These are phyloP conservation scores for Chaunax sp. DNA, from an alignment of 2,797 vertebrate genomes.

Conservation along the genomic window DNA sequence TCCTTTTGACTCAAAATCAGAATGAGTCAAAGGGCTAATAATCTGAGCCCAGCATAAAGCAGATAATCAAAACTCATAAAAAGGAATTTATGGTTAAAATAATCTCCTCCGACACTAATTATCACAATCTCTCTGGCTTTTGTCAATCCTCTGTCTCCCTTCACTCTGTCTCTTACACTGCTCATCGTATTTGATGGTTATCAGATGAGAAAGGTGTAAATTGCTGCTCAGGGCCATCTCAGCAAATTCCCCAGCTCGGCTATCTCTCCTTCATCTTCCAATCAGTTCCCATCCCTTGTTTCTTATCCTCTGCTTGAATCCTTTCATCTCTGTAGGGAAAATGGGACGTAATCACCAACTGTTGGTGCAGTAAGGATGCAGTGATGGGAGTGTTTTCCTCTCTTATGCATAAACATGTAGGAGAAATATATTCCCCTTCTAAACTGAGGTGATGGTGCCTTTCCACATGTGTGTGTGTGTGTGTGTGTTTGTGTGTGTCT, in stretches of 20 bases:
- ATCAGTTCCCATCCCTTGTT: slow-evolving; percentile 36
- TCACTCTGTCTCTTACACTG: slow-evolving; percentile 32
- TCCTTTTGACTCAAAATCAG: neutral
- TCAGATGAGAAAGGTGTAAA: slow-evolving; percentile 76
- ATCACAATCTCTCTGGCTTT: slow-evolving; percentile 46
- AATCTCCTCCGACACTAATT: slow-evolving; percentile 62
- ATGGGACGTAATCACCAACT: slow-evolving; percentile 42
- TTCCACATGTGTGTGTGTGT: neutral
- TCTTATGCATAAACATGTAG: slow-evolving; percentile 28
- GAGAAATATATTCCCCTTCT: slow-evolving; percentile 49
- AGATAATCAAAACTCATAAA: slow-evolving; percentile 28
- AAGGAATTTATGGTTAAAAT: slow-evolving; percentile 40
- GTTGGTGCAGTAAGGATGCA: slow-evolving; percentile 21
- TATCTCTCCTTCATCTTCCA: slow-evolving; percentile 57
- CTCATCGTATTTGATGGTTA: slow-evolving; percentile 69
- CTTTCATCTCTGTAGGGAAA: slow-evolving; percentile 38
- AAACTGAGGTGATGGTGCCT: slow-evolving; percentile 26
- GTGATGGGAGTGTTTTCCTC: slow-evolving; percentile 19
- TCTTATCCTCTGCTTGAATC: slow-evolving; percentile 39
- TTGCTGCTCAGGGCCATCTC: slow-evolving; percentile 65
- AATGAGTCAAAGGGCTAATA: slow-evolving; percentile 21
- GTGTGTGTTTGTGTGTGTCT: neutral
- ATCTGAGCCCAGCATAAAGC: slow-evolving; percentile 21
- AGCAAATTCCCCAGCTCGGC: slow-evolving; percentile 59
- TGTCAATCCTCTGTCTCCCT: slow-evolving; percentile 47